Conservation (phyloP, 2,113 vertebrate species). For the Turnix velox region DNA sequence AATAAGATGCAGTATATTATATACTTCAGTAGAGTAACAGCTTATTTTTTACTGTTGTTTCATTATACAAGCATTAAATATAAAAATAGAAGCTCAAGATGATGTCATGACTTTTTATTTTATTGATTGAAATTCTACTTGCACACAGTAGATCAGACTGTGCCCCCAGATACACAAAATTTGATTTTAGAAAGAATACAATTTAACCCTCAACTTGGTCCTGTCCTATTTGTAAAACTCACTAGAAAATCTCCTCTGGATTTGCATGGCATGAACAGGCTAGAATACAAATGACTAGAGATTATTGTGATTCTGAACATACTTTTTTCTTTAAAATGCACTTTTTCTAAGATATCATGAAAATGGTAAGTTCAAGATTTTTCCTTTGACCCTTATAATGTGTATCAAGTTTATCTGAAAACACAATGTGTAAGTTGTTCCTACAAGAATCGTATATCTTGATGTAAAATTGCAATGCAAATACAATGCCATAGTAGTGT, state of each 20-base stretch:
- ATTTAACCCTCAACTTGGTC: neutral
- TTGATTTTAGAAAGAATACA: neutral
- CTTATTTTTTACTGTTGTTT: neutral
- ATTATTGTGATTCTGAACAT: neutral
- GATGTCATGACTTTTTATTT: neutral
- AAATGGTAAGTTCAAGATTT: neutral
- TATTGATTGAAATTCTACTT: neutral
- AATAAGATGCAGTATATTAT: neutral
- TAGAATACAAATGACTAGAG: neutral
- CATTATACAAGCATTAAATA: neutral
- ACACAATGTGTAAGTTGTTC: rapidly evolving
- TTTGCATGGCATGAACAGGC: neutral
- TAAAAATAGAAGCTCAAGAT: neutral
- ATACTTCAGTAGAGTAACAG: neutral
- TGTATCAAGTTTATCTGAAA: neutral
- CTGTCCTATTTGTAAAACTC: neutral
- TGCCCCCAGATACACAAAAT: neutral
- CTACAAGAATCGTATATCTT: neutral
- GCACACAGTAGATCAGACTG: neutral
- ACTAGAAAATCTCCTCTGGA: neutral
- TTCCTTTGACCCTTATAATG: neutral
- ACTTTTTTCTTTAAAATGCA: neutral
- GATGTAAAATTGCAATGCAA: neutral
- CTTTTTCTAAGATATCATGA: neutral
- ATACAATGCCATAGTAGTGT: neutral